A percentile compares a stretch with the other conserved stretches of the same genome.
Conservation (phyloP, 2,113 vertebrate genomes). For the Saguinus imperator region DNA sequence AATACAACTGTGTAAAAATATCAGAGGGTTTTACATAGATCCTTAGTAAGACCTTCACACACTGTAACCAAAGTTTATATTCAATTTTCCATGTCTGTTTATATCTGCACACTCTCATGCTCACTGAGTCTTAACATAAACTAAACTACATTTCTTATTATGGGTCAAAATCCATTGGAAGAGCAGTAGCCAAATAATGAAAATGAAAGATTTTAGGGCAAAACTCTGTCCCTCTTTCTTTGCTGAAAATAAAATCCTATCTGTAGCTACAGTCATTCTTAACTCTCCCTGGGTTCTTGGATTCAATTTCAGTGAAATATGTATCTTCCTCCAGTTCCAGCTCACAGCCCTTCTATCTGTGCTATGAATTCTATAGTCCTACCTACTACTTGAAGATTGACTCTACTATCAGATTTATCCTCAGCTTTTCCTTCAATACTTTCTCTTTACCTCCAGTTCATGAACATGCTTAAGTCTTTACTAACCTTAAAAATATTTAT, state of each 20-base stretch:
- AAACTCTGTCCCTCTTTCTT: neutral
- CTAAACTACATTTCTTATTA: neutral
- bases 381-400: neutral
- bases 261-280: neutral
- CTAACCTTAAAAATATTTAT: neutral
- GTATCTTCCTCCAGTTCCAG: neutral
- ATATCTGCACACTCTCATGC: neutral
- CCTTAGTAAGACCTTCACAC: neutral
- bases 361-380: neutral
- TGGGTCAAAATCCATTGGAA: neutral
- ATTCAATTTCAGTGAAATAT: neutral
- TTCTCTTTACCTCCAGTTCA: neutral
- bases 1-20: neutral
- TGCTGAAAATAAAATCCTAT: neutral
- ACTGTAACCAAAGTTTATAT: neutral
- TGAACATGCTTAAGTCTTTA: neutral
- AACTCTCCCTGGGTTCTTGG: neutral
- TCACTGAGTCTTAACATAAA: neutral
- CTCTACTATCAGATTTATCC: neutral
- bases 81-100: neutral
- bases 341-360: neutral
- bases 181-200: neutral
- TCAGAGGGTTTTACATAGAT: neutral
- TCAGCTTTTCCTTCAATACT: neutral
- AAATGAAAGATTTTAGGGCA: neutral